Evolutionary conservation across 1,140 invertebrate species (phyloP), one percentile per base, ranked within the genome.

Genomic region (Monochamus saltuarius): DNA sequence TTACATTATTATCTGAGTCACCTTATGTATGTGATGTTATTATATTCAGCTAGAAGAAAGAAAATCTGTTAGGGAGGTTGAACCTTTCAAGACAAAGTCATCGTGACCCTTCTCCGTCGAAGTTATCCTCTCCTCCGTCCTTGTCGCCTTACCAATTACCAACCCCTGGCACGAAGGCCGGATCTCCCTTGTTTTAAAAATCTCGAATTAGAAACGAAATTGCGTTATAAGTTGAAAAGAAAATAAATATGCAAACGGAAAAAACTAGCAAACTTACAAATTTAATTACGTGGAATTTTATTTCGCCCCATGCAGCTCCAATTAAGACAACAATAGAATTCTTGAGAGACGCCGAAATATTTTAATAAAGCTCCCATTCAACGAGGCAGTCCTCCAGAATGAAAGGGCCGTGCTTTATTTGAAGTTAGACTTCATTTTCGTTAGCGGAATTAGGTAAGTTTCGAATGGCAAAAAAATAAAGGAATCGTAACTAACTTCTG

Each of bases 321-420:
- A 61, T 65, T 61, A 65, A 61, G 57, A 56, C 59, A 65, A 65
- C 62, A 65, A 65, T 65, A 54, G 62, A 65, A 61, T 61, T 61
- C 59, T 60, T 61, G 55, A 61, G 62, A 65, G 57, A 61, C 59
- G 59, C 42, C 47, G 55, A 51, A 65, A 65, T 65, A 65, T 65
- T 65, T 65, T 61, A 65, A 61, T 61, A 56, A 56, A 49, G 59
- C 43, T 50, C 59, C 55, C 61, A 59, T 61, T 29, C 22, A 29
- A 3, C 22, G 22, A 45, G 53, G 53, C 61, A 65, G 59, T 61
- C 61, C 58, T 46, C 46, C 43, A 51, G 35, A 59, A 53, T 61
- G 59, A 61, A 64, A 56, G 47, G 63, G 63, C 55, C 54, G 42
- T 42, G 56, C 50, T 58, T 65, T 65, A 65, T 61, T 65, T 65